Percentiles rank a stretch among this genome's conserved stretches.
phyloP scores from a whole-genome alignment of 1,140 invertebrate species.

The Coenobita brevimanus region DNA sequence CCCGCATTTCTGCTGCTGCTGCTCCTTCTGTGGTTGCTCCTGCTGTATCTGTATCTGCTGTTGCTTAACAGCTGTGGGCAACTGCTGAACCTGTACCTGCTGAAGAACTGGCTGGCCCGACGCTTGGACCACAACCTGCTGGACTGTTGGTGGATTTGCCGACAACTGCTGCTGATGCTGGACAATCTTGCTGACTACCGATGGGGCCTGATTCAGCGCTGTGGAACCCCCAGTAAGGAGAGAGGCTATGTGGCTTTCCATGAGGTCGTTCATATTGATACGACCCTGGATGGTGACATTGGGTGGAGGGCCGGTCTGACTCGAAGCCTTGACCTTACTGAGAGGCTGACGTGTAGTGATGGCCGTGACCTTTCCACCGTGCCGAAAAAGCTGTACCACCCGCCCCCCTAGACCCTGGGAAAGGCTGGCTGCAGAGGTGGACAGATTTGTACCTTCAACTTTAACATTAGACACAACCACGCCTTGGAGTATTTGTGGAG shows the following conservation, averaged over 20 bases:
- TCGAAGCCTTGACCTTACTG: slow-evolving; percentile 51
- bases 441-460: slow-evolving; percentile 59
- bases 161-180: slow-evolving; percentile 61
- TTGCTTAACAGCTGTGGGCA: slow-evolving; percentile 34
- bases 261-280: slow-evolving; percentile 68
- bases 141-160: slow-evolving; percentile 50
- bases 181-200: slow-evolving; percentile 61
- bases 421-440: slow-evolving; percentile 43
- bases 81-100: slow-evolving; percentile 55
- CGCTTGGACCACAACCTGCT: slow-evolving; percentile 62
- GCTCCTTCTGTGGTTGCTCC: slow-evolving; percentile 29
- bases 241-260: slow-evolving; percentile 69
- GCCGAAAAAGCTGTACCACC: slow-evolving; percentile 67
- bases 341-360: slow-evolving; percentile 68
- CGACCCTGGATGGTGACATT: slow-evolving; percentile 69
- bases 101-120: slow-evolving; percentile 56
- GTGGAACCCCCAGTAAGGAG: slow-evolving; percentile 54
- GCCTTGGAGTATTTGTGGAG: slow-evolving; percentile 59
- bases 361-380: slow-evolving; percentile 67
- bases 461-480: slow-evolving; percentile 69
- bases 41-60: slow-evolving; percentile 22
- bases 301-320: slow-evolving; percentile 64
- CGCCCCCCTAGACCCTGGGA: slow-evolving; percentile 63
- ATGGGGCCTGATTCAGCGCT: slow-evolving; percentile 40
- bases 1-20: slow-evolving; percentile 48